A percentile compares a stretch with the other conserved stretches of the same genome.
Evolutionary conservation across 2,113 vertebrate species (phyloP).

Genomic region (Poeciliopsis prolifica): DNA sequence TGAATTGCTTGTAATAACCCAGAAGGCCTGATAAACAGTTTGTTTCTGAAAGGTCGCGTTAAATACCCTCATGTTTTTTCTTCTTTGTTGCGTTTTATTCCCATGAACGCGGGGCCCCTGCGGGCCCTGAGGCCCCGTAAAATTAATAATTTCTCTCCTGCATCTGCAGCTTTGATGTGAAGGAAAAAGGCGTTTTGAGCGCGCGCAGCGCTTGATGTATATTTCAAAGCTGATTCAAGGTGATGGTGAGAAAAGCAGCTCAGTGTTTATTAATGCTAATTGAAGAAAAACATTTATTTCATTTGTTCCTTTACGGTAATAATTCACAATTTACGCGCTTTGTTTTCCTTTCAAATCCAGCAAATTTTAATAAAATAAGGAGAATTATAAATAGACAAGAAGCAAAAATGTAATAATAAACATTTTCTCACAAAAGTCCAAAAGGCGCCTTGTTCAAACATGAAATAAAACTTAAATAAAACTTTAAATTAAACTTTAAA

Average conservation of each 20-base stretch:
- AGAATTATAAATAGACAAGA: background rate
- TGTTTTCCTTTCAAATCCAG: too few relatives aligned
- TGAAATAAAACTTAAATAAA: slow-evolving; percentile 26
- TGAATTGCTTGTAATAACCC: slow-evolving; percentile 88
- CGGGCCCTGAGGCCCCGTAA: slow-evolving; percentile 58
- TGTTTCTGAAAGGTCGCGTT: slow-evolving; percentile 72
- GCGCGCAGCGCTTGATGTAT: slow-evolving; percentile 11
- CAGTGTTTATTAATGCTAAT: background rate
- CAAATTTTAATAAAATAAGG: background rate
- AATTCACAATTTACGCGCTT: background rate
- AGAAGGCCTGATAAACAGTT: slow-evolving; percentile 79
- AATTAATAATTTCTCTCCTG: slow-evolving; percentile 27
- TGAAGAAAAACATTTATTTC: background rate
- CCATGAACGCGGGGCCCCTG: slow-evolving; percentile 24
- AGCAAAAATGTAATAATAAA: background rate
- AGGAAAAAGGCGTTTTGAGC: slow-evolving; percentile 18
- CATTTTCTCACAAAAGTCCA: background rate
- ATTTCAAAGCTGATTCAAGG: slow-evolving; percentile 11
- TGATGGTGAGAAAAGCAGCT: slow-evolving; percentile 6
- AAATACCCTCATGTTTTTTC: slow-evolving; percentile 11
- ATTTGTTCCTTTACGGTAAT: background rate
- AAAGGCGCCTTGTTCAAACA: slow-evolving; percentile 42
- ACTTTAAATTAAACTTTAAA: background rate
- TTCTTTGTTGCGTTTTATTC: background rate
- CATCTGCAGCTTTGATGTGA: slow-evolving; percentile 55